Evolutionary conservation across 2,797 vertebrate species (phyloP), one percentile per base, ranked within the genome.

Genomic region (Lepilemur septentrionalis): DNA sequence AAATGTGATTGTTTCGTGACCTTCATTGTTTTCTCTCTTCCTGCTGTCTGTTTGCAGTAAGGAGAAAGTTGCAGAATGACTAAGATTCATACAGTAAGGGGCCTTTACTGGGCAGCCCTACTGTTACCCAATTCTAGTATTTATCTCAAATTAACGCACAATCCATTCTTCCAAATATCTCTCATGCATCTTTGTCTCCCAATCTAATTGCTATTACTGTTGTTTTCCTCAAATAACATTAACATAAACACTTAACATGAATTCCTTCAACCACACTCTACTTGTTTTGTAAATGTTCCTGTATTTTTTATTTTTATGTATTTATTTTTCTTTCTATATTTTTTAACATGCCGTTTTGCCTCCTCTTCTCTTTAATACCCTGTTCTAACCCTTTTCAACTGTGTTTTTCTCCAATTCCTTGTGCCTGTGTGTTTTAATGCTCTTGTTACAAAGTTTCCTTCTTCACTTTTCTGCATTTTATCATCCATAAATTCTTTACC

Each of bases 101-200:
- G 13, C 57, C 14, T 90, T 38, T 76, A 4, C 35, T 91, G 38
- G 38, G n/a, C 32, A 76, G 30, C 9, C 20, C 38, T 86, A 25
- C 32, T 80, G 1, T 94, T 80, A 82, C 50, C 41, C 50, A 76
- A 2, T 70, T 91, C 17, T 59, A 75, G 14, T 41, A 57, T 75
- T 95, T 92, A 80, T 89, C 69, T 86, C 75, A 32, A 63, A 91
- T 88, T 52, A 96, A 94, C 23, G 5, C 7, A 35, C 43, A 81
- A 79, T 61, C 14, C 38, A 43, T 92, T 80, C 41, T 85, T 85
- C 11, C 28, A 95, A 95, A 48, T 2, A 94, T 76, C 72, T 48
- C 0, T 32, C 9, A 73, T 38, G 43, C 9, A 76, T 28, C 1
- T 65, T 91, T 87, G 67, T 15, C n/a, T 28, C 20, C 6, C 25